Conservation (phyloP, 2,888 invertebrate genomes). For the Brachyopa scutellaris region DNA sequence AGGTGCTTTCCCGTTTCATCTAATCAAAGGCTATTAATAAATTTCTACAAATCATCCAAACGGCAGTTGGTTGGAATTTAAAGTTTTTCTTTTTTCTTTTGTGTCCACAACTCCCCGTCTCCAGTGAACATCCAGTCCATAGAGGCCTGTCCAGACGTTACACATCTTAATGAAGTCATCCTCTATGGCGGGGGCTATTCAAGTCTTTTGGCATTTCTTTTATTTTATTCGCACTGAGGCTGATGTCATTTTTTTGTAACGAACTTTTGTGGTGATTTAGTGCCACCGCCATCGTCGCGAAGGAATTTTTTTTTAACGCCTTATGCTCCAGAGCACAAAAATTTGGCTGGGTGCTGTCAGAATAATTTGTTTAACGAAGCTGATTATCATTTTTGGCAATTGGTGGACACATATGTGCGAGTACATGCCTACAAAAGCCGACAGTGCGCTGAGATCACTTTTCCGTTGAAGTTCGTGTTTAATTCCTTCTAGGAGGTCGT, state of each 20-base stretch:
- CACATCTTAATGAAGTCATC: conserved; percentile 49
- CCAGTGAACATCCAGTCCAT: neutral
- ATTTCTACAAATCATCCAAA: conserved; percentile 17
- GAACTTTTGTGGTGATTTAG: conserved; percentile 57
- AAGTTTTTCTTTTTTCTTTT: neutral
- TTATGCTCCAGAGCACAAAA: conserved; percentile 42
- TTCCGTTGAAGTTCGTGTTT: neutral
- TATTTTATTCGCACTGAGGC: conserved; percentile 21
- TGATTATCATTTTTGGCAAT: conserved; percentile 55
- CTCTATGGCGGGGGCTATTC: conserved; percentile 10
- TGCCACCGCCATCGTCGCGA: conserved; percentile 32
- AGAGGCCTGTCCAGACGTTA: conserved; percentile 11
- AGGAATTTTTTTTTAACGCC: conserved; percentile 51
- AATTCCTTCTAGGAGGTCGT: neutral
- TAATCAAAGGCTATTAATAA: conserved; percentile 43
- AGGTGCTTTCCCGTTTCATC: conserved; percentile 20
- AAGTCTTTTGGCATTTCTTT: neutral
- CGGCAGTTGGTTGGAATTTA: conserved; percentile 13
- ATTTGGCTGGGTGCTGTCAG: conserved; percentile 62
- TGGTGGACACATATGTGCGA: conserved; percentile 28
- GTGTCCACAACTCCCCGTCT: neutral
- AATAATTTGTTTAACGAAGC: conserved; percentile 68
- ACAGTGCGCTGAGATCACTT: conserved; percentile 40
- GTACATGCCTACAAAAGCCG: neutral
- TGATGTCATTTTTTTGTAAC: conserved; percentile 71